Conservation (phyloP, 30 jellyfish, hydroid and myxozoan genomes). For the Aurelia aurita complex sp. Pacific region DNA sequence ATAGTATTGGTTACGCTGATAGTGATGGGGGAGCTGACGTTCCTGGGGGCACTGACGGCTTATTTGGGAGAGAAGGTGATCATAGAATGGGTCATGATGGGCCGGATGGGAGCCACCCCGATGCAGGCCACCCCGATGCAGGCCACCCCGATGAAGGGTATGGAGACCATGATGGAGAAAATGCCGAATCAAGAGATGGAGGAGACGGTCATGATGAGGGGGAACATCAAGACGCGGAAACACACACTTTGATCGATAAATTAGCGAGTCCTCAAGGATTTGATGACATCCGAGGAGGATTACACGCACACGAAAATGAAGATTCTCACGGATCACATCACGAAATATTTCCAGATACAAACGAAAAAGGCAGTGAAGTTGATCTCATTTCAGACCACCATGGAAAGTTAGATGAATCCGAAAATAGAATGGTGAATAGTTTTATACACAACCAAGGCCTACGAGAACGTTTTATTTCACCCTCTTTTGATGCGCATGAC, state of each 20-base stretch:
- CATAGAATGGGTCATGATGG: too few relatives aligned
- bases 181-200: neutral
- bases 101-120: too few relatives aligned
- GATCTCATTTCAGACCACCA: constrained; percentile 51
- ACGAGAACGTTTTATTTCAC: constrained; percentile 30
- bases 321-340: constrained; percentile 29
- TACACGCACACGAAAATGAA: neutral
- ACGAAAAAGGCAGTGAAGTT: constrained; percentile 58
- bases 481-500: constrained; percentile 30
- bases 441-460: constrained; percentile 24
- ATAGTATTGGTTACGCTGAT: constrained; percentile 12
- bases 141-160: constrained; percentile 5
- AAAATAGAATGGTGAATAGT: constrained; percentile 24
- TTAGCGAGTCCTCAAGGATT: constrained; percentile 29
- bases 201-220: constrained; percentile 36
- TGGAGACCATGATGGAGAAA: constrained; percentile 13
- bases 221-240: constrained; percentile 39
- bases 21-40: constrained; percentile 7
- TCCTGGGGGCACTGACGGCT: too few relatives aligned
- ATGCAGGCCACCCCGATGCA: too few relatives aligned
- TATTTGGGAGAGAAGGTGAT: too few relatives aligned
- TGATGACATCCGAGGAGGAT: constrained; percentile 19
- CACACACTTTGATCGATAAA: constrained; percentile 38
- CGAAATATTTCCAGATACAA: constrained; percentile 39
- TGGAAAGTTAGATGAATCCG: constrained; percentile 51